A percentile compares a stretch with the other conserved stretches of the same genome.
These are phyloP conservation scores for Nothobranchius furzeri DNA, from an alignment of 2,113 vertebrate species.

Conservation along the genomic window DNA sequence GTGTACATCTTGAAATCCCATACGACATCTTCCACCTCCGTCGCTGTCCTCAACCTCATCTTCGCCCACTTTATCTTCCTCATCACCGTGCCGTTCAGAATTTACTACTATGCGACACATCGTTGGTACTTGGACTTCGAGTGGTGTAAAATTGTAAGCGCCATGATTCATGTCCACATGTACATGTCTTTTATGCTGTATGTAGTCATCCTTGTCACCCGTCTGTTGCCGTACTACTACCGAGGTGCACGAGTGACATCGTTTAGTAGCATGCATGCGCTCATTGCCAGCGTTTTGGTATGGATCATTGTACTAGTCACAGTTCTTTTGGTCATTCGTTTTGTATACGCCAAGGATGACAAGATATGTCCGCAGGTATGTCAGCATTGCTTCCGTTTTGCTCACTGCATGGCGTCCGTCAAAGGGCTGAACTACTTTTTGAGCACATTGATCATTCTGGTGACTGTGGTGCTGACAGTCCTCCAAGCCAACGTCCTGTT, in stretches of 20 bases:
- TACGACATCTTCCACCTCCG: constrained; percentile 83
- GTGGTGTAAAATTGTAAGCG: constrained; percentile 84
- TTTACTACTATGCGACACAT: constrained; percentile 77
- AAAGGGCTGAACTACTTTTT: constrained; percentile 79
- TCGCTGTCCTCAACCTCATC: constrained; percentile 86
- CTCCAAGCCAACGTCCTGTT: constrained; percentile 80
- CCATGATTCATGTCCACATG: constrained; percentile 92
- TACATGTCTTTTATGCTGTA: constrained; percentile 91
- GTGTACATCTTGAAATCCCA: constrained; percentile 82
- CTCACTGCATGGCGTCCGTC: constrained; percentile 14
- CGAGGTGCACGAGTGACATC: constrained; percentile 77
- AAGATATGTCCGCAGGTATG: fast-evolving
- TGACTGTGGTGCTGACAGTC: constrained; percentile 66
- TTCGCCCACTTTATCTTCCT: constrained; percentile 86
- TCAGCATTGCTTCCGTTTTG: constrained; percentile 83
- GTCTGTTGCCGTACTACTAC: constrained; percentile 83
- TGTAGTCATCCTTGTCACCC: constrained; percentile 81
- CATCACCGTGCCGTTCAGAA: constrained; percentile 87
- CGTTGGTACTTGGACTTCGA: constrained; percentile 64
- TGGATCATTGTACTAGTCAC: constrained; percentile 80
- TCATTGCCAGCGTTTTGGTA: constrained; percentile 72
- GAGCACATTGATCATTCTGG: constrained; percentile 60
- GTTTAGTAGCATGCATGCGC: constrained; percentile 79
- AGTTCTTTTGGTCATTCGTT: constrained; percentile 57
- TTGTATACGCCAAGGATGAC: constrained; percentile 71